These are phyloP conservation scores for Phthorimaea operculella DNA, from an alignment of 1,140 invertebrate genomes.

Conservation along the genomic window DNA sequence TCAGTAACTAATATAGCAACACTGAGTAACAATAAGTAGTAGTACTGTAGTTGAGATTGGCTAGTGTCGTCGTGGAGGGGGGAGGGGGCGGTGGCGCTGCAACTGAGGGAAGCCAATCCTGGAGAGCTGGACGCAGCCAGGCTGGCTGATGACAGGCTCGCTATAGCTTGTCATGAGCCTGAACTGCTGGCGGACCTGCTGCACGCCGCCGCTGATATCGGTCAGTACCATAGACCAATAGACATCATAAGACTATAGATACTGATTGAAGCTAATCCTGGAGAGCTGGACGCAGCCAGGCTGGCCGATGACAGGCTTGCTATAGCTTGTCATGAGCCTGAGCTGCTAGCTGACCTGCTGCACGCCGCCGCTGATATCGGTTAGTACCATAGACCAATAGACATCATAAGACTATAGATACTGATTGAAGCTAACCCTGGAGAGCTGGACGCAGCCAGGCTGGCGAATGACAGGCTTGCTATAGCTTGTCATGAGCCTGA, in stretches of 20 bases:
- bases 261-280: too few species aligned
- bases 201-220: slow-evolving; percentile 46
- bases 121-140: slow-evolving; percentile 15
- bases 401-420: too few species aligned
- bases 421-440: slow-evolving; percentile 8
- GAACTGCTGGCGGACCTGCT: slow-evolving; percentile 63
- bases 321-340: slow-evolving; percentile 69
- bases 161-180: slow-evolving; percentile 69
- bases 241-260: too few species aligned
- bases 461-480: slow-evolving; percentile 60
- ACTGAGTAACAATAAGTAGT: too few species aligned
- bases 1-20: slow-evolving; percentile 14
- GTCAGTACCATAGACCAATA: too few species aligned
- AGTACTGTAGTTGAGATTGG: too few species aligned
- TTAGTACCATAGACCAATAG: slow-evolving; percentile 20
- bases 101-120: slow-evolving; percentile 57
- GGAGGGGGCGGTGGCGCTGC: slow-evolving; percentile 67
- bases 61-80: too few species aligned
- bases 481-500: slow-evolving; percentile 70
- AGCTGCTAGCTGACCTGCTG: slow-evolving; percentile 60
- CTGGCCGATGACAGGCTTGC: slow-evolving; percentile 60
- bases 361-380: slow-evolving; percentile 52
- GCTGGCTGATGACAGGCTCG: slow-evolving; percentile 60
- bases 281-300: too few species aligned
- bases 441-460: not conserved